These are phyloP conservation scores for Tapirus indicus DNA, from an alignment of 2,797 vertebrate species.

Conservation along the genomic window DNA sequence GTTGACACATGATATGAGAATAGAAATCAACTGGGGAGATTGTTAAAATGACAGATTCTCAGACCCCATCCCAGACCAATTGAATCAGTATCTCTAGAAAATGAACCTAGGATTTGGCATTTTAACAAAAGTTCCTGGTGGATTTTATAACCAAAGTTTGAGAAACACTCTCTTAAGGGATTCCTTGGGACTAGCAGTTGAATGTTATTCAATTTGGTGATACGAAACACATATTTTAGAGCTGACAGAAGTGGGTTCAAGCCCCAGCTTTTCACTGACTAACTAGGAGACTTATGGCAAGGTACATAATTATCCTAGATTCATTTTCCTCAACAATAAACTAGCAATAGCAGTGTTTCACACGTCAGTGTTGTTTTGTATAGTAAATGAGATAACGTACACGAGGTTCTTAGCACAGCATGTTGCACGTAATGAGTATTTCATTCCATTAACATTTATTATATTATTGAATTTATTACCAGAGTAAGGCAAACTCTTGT, in stretches of 20 bases:
- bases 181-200: neutral
- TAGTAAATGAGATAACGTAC: neutral
- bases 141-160: slow-evolving; percentile 14
- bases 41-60: slow-evolving; percentile 30
- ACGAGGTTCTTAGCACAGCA: neutral
- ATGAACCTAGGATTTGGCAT: neutral
- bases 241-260: neutral
- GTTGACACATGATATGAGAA: neutral
- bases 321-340: neutral
- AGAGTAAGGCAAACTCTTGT: neutral
- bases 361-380: neutral
- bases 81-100: neutral
- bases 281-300: neutral
- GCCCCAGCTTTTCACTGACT: neutral
- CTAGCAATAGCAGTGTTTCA: neutral
- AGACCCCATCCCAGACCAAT: neutral
- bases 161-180: neutral
- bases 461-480: neutral
- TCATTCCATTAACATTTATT: neutral
- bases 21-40: neutral
- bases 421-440: neutral
- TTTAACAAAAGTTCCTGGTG: neutral
- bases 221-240: neutral
- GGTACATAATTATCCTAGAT: neutral
- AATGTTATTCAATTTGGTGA: neutral